Evolutionary conservation across 2,113 vertebrate genomes (phyloP), one percentile per base, ranked within the genome.

Genomic region (Centrocercus urophasianus): DNA sequence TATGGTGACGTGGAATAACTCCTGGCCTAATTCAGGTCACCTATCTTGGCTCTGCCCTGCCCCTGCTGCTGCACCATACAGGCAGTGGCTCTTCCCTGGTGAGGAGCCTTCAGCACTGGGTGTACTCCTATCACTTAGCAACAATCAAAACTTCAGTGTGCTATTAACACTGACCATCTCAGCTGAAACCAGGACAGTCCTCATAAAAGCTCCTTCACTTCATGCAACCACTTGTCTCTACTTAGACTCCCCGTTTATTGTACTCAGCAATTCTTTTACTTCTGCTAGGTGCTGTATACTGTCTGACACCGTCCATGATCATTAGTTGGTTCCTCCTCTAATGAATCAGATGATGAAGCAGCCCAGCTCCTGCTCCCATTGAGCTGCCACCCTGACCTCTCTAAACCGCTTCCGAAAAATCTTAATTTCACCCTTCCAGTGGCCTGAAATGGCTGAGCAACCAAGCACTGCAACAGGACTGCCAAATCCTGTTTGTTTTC

Each of bases 401-500:
- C 43, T 77, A 32, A 93, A 86, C 14, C 36, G 32, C 12, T 83
- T 65, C 63, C 48, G 24, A 16, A 76, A 69, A 81, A 27, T n/a
- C 21, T 42, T 60, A 21, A 42, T 30, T 88, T 43, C 84, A 30
- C 57, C 76, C 45, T 83, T 89, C 15, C 57, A 80, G 21, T 30
- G 28, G 69, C 54, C 54, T 9, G 24, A 66, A 82, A 75, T 16
- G 86, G 25, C 42, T 67, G 69, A 50, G 3, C 9, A 92, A 18
- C 18, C 22, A 65, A 71, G 76, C 24, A 57, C 32, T 0, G 0
- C 65, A 71, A 60, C 30, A 3, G 42, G 57, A 65, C 61, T 79
- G 78, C 71, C 52, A 89, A 81, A 24, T 70, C 3, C 3, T 65
- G 69, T 87, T 91, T 93, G 84, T 94, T 95, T 93, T 75, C 87